Evolutionary conservation across 2,888 invertebrate species (phyloP).

Genomic region (Fabriciana adippe): DNA sequence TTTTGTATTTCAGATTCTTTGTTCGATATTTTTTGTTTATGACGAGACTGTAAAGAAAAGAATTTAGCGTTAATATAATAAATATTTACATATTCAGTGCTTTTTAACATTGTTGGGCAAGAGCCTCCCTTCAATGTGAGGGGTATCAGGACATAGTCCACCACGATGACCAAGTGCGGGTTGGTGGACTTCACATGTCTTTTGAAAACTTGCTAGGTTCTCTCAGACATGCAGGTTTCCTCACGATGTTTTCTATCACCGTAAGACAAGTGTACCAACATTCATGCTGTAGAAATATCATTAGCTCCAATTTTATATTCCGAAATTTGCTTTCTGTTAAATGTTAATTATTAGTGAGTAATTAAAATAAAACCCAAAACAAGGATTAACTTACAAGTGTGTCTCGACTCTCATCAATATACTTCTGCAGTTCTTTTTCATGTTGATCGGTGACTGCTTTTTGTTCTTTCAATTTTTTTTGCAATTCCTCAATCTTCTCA

Average conservation of each 20-base stretch:
- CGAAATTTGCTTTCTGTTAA: no score
- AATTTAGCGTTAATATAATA: slow-evolving; percentile 3
- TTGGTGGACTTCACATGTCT: no score
- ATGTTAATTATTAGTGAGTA: not conserved
- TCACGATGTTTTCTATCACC: no score
- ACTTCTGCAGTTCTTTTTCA: slow-evolving; percentile 64
- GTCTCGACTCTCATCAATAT: slow-evolving; percentile 68
- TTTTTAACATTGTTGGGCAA: no score
- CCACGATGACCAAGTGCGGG: no score
- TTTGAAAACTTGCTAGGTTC: no score
- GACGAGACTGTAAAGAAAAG: slow-evolving; percentile 71
- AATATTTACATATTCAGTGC: not conserved
- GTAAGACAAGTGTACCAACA: no score
- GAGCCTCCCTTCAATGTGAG: no score
- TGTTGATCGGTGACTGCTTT: slow-evolving; percentile 63
- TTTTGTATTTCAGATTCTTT: slow-evolving; percentile 82
- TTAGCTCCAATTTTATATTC: no score
- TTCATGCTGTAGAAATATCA: no score
- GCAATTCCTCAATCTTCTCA: slow-evolving; percentile 58
- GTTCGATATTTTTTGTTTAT: slow-evolving; percentile 85
- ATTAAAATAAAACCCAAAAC: slow-evolving; percentile 6
- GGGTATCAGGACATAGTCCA: no score
- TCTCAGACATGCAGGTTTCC: no score
- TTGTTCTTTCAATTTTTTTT: slow-evolving; percentile 59
- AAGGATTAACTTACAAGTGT: slow-evolving; percentile 59